Conservation (phyloP, 2,888 invertebrate genomes). For the Gnatocerus cornutus region DNA sequence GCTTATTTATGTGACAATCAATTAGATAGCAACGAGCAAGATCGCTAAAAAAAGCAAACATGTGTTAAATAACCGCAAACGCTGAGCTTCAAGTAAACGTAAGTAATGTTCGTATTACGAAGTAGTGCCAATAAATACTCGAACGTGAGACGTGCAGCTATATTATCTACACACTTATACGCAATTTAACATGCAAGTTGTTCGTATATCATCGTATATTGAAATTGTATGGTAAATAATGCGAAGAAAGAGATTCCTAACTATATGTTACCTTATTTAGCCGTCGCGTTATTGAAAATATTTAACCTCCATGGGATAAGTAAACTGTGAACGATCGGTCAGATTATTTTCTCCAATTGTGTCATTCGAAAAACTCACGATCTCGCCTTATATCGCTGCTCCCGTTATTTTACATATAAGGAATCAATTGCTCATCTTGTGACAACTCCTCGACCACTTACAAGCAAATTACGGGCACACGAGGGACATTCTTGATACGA, state of each 20-base stretch:
- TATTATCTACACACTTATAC: slow-evolving; percentile 39
- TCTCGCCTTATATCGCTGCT: slow-evolving; percentile 26
- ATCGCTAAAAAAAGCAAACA: slow-evolving; percentile 28
- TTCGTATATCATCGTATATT: slow-evolving; percentile 47
- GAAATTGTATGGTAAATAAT: slow-evolving; percentile 50
- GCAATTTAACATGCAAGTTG: slow-evolving; percentile 39
- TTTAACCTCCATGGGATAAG: slow-evolving; percentile 40
- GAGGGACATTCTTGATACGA: slow-evolving; percentile 13
- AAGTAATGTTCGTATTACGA: slow-evolving; percentile 40
- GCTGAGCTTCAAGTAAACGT: slow-evolving; percentile 39
- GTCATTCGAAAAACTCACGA: slow-evolving; percentile 17
- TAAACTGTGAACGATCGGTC: slow-evolving; percentile 30
- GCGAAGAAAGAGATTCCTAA: slow-evolving; percentile 41
- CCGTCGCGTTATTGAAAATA: slow-evolving; percentile 39
- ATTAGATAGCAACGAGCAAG: slow-evolving; percentile 27
- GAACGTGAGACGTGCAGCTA: slow-evolving; percentile 28
- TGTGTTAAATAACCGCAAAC: slow-evolving; percentile 36
- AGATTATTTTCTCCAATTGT: slow-evolving; percentile 33
- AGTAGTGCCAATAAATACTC: slow-evolving; percentile 41
- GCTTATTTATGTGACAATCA: slow-evolving; percentile 41
- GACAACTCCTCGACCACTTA: slow-evolving; percentile 24
- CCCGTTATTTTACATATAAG: slow-evolving; percentile 44
- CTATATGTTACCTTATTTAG: slow-evolving; percentile 43
- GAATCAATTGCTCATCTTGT: slow-evolving; percentile 44
- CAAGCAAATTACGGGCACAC: slow-evolving; percentile 36